Evolutionary conservation across 2,797 vertebrate species (phyloP), one percentile per base, ranked within the genome.

Genomic region (Acomys russatus): DNA sequence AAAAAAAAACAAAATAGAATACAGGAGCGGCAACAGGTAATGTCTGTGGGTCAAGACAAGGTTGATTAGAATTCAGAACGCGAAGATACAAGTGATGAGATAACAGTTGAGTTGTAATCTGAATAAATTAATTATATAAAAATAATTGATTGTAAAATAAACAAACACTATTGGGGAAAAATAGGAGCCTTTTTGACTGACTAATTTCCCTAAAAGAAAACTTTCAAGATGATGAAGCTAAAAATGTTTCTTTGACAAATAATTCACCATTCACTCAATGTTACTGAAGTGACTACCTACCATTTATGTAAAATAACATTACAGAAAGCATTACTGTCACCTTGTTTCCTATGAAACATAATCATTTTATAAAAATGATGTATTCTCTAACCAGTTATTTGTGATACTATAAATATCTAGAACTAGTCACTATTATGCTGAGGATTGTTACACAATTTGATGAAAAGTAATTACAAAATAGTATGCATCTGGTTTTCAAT

Each of bases 401-500:
- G 94, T 76, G 35, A 38, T 85, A 74, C 59, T 93, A 94, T 97
- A 97, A 97, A 96, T 97, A 96, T 91, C 91, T 74, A 92, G 80
- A 93, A 77, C 71, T 94, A 96, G 97, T 97, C 86, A 97, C 44
- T 77, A 96, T 97, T 91, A 97, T 95, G 83, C 87, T 96, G 83
- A 95, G 23, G 25, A 97, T 59, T 80, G 61, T 89, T 96, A 92
- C 92, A 84, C 92, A 97, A 96, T 79, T 84, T 90, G 56, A 97
- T 95, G 93, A 97, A 91, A 97, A 96, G 94, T 96, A 97, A 97
- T 94, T 95, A 84, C 63, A 51, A 91, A 95, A 95, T 96, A 96
- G 51, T 70, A 96, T 94, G 91, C 71, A 96, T 90, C 56, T 90
- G 61, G 71, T 94, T 91, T 96, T 95, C 80, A 94, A 71, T 94